Evolutionary conservation across 2,797 vertebrate genomes (phyloP), one percentile per base, ranked within the genome.

Genomic region (Gymnoscopelus microlampas): DNA sequence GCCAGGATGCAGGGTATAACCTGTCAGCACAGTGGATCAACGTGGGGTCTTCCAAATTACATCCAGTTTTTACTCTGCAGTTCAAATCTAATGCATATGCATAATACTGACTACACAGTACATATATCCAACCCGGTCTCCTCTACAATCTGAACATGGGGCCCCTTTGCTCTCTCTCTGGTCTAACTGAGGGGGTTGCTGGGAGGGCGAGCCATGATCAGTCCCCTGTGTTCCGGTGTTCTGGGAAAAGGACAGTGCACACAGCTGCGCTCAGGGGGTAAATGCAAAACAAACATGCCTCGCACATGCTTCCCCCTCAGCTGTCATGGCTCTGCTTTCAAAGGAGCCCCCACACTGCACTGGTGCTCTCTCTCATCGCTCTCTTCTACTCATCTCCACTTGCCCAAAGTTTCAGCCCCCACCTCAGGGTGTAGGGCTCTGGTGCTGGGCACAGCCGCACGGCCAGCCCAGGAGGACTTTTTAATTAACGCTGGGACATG

Each of bases 281-380:
- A 93, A 94, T 93, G 92, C 89, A 94, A 94, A 94, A 94, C 92
- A 94, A 94, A 95, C 94, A 95, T 90, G 90, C 91, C 90, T 93
- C 74, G 89, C 89, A 91, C 89, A 94, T 91, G 91, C 91, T 93
- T 92, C 87, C 88, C 85, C 85, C 85, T 94, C 93, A 94, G 94
- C 94, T 94, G 93, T 93, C 92, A 91, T 87, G 92, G 91, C 88
- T 95, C 91, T 87, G 88, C 92, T 93, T 95, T 94, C 93, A 93
- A 91, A 92, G 88, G 81, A 66, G 8, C 74, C 49, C 76, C 62
- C 60, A 71, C 66, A 66, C 67, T 65, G 79, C 87, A 81, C 81
- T 68, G 58, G 23, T 62, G 75, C 83, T 76, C 79, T 79, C 82
- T 66, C 72, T 70, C 63, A 11, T 60, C 0, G 32, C 77, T 78